A percentile compares a stretch with the other conserved stretches of the same genome.
phyloP scores from a whole-genome alignment of 2,888 invertebrate genomes.

The Ophion ventricosus region DNA sequence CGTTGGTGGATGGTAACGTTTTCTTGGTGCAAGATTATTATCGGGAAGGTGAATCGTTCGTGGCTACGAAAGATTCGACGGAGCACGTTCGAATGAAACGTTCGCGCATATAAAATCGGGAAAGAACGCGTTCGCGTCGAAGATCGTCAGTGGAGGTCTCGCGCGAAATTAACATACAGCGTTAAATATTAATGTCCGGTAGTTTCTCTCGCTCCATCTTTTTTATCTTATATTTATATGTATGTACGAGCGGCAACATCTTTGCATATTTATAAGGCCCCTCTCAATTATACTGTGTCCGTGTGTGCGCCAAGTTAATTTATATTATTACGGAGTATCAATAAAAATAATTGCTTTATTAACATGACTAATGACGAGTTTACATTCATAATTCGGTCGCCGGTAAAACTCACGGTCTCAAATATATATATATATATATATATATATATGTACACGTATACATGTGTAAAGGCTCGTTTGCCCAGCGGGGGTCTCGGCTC shows the following conservation, averaged over 20 bases:
- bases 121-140: background rate
- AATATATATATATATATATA: constrained; percentile 33
- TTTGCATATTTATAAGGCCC: constrained; percentile 74
- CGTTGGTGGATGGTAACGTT: no score
- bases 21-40: no score
- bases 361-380: constrained; percentile 73
- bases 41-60: no score
- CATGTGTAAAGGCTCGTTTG: constrained; percentile 17
- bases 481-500: constrained; percentile 41
- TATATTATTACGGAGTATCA: constrained; percentile 74
- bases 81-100: no score
- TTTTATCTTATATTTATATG: background rate
- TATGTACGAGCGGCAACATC: background rate
- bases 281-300: constrained; percentile 69
- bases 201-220: constrained; percentile 27
- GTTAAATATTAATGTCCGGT: constrained; percentile 48
- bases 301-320: constrained; percentile 66
- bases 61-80: no score
- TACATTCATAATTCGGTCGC: constrained; percentile 72
- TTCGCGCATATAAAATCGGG: background rate
- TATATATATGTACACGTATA: background rate
- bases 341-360: constrained; percentile 78
- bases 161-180: constrained; percentile 46
- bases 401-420: constrained; percentile 59
- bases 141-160: constrained; percentile 20